Percentiles rank a stretch among this genome's conserved stretches.
These are phyloP conservation scores for Lepas anatifera DNA, from an alignment of 2,888 invertebrate genomes.

Conservation along the genomic window DNA sequence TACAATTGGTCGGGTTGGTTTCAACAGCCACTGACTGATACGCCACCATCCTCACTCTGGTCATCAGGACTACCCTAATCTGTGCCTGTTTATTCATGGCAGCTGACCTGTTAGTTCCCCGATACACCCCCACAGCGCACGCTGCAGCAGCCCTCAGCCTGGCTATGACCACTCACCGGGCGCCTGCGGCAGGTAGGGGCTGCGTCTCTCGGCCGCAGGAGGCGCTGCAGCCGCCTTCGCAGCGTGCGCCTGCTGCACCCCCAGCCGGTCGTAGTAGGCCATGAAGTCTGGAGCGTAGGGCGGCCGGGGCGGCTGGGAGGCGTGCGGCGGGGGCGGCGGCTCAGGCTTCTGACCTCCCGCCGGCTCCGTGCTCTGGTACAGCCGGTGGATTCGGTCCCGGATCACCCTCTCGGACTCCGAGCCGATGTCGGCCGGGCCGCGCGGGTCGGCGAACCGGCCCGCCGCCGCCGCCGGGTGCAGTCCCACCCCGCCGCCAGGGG, in stretches of 20 bases:
- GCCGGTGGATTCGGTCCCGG: background rate
- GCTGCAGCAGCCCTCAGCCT: no score
- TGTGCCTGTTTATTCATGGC: no score
- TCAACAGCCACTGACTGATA: no score
- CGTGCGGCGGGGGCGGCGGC: conserved; percentile 32
- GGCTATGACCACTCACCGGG: background rate
- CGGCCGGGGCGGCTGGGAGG: conserved; percentile 24
- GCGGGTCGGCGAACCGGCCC: background rate
- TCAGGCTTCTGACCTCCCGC: conserved; percentile 24
- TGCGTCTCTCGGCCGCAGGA: conserved; percentile 29
- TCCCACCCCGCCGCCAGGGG: background rate
- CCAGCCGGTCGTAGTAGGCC: conserved; percentile 19
- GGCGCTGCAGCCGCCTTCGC: conserved; percentile 18
- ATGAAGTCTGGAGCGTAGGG: background rate
- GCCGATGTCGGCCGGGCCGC: background rate
- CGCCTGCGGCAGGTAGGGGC: conserved; percentile 28
- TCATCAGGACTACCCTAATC: no score
- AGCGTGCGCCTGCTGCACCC: conserved; percentile 23
- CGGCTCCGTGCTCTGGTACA: conserved; percentile 34
- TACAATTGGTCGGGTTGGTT: no score
- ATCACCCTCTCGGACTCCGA: background rate
- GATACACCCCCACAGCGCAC: background rate
- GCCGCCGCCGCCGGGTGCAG: background rate
- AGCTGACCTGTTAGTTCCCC: no score
- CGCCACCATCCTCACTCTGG: no score